Conservation (phyloP, 2,797 vertebrate species). For the Morus bassanus region DNA sequence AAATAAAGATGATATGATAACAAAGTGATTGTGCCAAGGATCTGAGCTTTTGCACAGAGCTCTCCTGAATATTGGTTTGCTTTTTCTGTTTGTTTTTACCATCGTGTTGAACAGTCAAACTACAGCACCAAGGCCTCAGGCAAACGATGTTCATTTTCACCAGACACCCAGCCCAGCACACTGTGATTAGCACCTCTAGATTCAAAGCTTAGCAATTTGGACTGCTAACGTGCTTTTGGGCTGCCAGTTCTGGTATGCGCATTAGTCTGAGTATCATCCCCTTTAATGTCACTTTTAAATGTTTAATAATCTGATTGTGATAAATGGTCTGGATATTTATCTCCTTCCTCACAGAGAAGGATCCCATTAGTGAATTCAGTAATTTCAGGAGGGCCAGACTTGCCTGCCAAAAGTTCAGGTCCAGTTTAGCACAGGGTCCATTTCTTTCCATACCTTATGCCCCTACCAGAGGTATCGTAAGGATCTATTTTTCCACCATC, state of each 20-base stretch:
- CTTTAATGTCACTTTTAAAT: constrained; percentile 28
- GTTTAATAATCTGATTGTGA: constrained; percentile 45
- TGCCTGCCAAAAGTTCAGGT: not conserved
- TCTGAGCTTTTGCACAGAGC: not conserved
- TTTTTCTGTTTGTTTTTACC: not conserved
- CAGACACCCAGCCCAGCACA: not conserved
- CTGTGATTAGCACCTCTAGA: not conserved
- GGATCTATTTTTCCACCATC: not conserved
- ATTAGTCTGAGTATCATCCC: not conserved
- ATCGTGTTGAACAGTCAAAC: not conserved
- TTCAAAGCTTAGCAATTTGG: not conserved
- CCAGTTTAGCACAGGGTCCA: not conserved
- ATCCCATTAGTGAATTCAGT: constrained; percentile 25
- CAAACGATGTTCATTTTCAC: not conserved
- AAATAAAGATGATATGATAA: constrained; percentile 6
- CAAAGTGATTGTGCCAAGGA: not conserved
- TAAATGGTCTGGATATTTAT: constrained; percentile 32
- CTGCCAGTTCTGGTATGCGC: not conserved
- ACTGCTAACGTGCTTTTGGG: not conserved
- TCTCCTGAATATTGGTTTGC: not conserved
- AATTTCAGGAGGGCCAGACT: not conserved
- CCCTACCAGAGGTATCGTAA: not conserved
- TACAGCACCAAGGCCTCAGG: not conserved
- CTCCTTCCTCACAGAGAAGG: not conserved
- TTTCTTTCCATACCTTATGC: not conserved